Conservation (phyloP, 1,140 invertebrate species). For the Nasonia giraulti region DNA sequence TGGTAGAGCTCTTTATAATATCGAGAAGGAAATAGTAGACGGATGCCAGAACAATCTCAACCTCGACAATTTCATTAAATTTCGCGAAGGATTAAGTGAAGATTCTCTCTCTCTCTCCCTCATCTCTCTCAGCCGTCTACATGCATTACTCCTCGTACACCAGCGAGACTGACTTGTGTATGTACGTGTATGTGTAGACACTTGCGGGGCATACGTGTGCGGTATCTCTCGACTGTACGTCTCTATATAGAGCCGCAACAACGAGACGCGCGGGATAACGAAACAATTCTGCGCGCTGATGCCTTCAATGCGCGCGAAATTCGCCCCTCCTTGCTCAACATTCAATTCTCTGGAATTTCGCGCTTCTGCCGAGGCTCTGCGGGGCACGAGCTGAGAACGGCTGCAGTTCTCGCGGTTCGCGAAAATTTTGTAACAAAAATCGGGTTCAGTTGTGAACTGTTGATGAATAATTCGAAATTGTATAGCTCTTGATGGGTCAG, state of each 20-base stretch:
- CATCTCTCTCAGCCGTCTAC: background rate
- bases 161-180: too few relatives aligned
- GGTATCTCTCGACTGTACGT: background rate
- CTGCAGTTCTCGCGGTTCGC: background rate
- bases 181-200: background rate
- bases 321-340: constrained; percentile 6
- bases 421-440: background rate
- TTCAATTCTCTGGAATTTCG: constrained; percentile 38
- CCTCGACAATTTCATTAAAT: background rate
- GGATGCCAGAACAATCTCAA: background rate
- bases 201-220: background rate
- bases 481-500: too few relatives aligned
- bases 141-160: background rate
- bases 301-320: background rate
- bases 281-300: constrained; percentile 36
- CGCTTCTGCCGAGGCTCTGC: background rate
- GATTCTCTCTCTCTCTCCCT: background rate
- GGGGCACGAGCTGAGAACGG: too few relatives aligned
- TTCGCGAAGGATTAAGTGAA: background rate
- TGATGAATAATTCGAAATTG: too few relatives aligned
- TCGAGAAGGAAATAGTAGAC: too few relatives aligned
- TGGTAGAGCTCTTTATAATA: background rate
- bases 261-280: constrained; percentile 14
- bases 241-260: constrained; percentile 1
- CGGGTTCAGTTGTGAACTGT: too few relatives aligned